These are phyloP conservation scores for Mechanitis mazaeus DNA, from an alignment of 2,888 invertebrate genomes.

Conservation along the genomic window DNA sequence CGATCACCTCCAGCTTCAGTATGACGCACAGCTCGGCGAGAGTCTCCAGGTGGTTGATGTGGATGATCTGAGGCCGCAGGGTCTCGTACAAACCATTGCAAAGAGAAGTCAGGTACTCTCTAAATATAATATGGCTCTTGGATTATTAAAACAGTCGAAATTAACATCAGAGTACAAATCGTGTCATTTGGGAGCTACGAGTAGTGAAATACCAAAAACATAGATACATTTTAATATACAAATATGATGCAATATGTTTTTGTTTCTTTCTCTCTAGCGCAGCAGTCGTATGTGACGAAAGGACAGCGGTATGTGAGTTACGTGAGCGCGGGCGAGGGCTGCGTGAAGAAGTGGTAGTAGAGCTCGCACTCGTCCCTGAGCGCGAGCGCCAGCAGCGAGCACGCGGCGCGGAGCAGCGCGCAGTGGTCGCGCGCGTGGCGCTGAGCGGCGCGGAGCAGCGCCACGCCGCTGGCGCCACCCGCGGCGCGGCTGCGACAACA, in stretches of 20 bases:
- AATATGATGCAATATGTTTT: no score
- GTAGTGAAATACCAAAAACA: no score
- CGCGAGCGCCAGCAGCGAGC: constrained; percentile 93
- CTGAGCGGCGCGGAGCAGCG: constrained; percentile 83
- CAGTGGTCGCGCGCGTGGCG: constrained; percentile 86
- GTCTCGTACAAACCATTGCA: constrained; percentile 94
- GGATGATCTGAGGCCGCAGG: constrained; percentile 94
- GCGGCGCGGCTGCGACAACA: constrained; percentile 86
- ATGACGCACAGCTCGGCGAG: constrained; percentile 97
- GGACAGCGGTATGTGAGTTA: constrained; percentile 48
- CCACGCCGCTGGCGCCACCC: constrained; percentile 84
- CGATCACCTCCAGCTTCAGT: constrained; percentile 91
- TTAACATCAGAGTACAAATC: no score
- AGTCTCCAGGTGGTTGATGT: constrained; percentile 98
- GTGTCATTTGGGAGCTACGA: no score
- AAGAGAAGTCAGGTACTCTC: constrained; percentile 88
- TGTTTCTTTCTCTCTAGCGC: no score
- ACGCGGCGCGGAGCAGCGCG: constrained; percentile 89
- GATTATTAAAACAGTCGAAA: no score
- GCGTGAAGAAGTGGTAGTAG: constrained; percentile 92
- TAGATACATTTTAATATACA: no score
- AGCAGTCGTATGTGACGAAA: constrained; percentile 26
- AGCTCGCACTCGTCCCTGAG: constrained; percentile 96
- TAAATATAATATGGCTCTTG: constrained; percentile 35
- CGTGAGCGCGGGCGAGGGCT: constrained; percentile 80